Base-by-base conservation (phyloP, 2,113 vertebrate species). In the Hiodon tergisus region DNA sequence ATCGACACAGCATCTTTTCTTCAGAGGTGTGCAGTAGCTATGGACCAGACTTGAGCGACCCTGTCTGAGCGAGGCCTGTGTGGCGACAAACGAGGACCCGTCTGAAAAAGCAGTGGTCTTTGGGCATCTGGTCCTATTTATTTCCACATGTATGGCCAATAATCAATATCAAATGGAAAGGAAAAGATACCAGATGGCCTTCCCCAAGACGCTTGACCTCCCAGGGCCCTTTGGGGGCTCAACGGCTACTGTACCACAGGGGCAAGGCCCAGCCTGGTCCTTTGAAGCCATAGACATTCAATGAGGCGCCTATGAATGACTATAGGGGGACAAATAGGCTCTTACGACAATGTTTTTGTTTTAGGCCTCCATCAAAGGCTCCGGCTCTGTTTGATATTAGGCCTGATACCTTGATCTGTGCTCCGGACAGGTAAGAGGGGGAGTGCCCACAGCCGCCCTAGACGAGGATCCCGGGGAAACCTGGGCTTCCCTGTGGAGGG, bases 321-420 rank as follows among this genome's bases (percentile, higher is more conserved):
- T 92, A 91, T 90, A 91, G 88, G 8, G 86, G 88, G 89, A 92
- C 90, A 92, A 92, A 92, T 91, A 92, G 89, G 89, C 87, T 86
- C 89, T 91, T 91, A 92, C 87, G 87, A 91, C 88, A 86, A 78
- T 90, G 89, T 91, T 91, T 91, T 88, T 91, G 85, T 91, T 90
- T 89, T 86, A 83, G 85, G 85, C 84, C 83, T 90, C 90, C 31
- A 88, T 92, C 91, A 92, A 93, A 93, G 89, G 78, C 82, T 68
- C 57, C 3, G 51, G 0, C 62, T 83, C 77, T 90, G 90, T 92
- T 93, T 92, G 90, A 92, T 92, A 93, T 93, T 86, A 83, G 74
- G 83, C 61, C 72, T 51, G 11, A 86, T 87, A 91, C 89, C 87
- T 92, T 91, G 84, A 85, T 86, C 83, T 80, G 73, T 79, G 81